These are phyloP conservation scores for Alloscopus bannaensis DNA, from an alignment of 2,888 invertebrate species.

Conservation along the genomic window DNA sequence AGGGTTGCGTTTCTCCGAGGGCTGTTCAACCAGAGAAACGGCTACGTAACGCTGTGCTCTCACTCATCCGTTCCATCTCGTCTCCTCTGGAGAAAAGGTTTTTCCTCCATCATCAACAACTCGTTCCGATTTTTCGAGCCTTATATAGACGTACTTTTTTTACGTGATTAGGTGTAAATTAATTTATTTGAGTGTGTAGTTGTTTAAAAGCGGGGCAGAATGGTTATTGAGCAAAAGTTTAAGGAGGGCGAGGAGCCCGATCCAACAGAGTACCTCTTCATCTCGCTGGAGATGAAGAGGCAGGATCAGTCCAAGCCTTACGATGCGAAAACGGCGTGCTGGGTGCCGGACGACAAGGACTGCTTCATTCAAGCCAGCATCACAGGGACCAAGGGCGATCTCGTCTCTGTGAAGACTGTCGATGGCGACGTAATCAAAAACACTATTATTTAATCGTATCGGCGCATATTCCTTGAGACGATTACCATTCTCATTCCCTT, in stretches of 20 bases:
- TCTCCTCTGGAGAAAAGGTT: background rate
- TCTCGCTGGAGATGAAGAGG: conserved; percentile 96
- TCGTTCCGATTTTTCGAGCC: too few relatives aligned
- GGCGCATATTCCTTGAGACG: background rate
- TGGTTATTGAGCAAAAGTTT: conserved; percentile 69
- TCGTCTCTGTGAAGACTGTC: conserved; percentile 81
- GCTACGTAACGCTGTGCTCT: conserved; percentile 26
- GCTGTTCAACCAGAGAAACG: conserved; percentile 57
- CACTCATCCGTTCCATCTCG: background rate
- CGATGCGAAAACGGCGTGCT: conserved; percentile 99
- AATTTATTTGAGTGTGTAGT: conserved; percentile 6
- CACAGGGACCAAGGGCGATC: conserved; percentile 98
- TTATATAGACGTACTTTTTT: conserved; percentile 16
- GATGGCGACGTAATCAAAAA: conserved; percentile 43
- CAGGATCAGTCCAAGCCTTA: conserved; percentile 99
- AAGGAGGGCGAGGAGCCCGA: conserved; percentile 83
- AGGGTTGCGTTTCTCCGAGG: conserved; percentile 61
- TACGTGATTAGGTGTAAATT: conserved; percentile 9
- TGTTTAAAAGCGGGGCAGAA: conserved; percentile 39
- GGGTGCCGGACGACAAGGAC: conserved; percentile 99
- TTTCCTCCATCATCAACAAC: conserved; percentile 7
- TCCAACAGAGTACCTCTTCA: conserved; percentile 95
- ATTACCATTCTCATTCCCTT: background rate
- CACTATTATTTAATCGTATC: background rate
- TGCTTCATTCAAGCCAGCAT: conserved; percentile 98